Base-by-base conservation (phyloP, 1,140 invertebrate genomes). In the Anthonomus grandis region DNA sequence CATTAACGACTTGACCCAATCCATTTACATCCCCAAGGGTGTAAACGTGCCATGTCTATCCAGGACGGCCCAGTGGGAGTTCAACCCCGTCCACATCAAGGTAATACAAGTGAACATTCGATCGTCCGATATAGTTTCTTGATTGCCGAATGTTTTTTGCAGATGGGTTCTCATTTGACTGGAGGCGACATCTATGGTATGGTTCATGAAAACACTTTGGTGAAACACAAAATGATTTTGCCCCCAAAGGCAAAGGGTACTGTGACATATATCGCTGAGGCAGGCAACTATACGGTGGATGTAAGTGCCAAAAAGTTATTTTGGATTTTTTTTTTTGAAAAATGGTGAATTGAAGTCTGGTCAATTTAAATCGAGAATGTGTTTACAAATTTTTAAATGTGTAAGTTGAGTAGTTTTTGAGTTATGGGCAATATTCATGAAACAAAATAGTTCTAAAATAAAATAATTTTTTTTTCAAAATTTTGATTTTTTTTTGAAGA, bases 1-100 rank as follows among this genome's bases (percentile, higher is more conserved):
- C 70, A 99, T 99, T 74, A 86, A 90, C 69, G 91, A 97, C 65
- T 75, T 96, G 31, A 95, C 94, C 0, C 80, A 87, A 65, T 95
- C 91, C 68, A 99, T 99, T 75, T 99, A 99, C 80, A 99, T 99
- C 77, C 97, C 97, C 9, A 98, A 98, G 77, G 97, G 97, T 78
- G 83, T 99, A 2, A 98, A 98, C 74, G 86, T 91, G 42, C 95
- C 95, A 15, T 84, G 91, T 13, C 74, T 99, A 10, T 92, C 90
- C n/a, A 81, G 90, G 54, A 85, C 84, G 1, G 74, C 79, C 37
- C 78, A 83, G 39, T 99, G 97, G 97, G 95, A 99, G 57, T 99
- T 97, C 76, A 86, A 86, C 74, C 94, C 95, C 0, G 61, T 85
- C 9, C 86, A 89, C 68, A 85, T 97, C 34, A 93, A 92, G 74